A percentile compares a stretch with the other conserved stretches of the same genome.
These are phyloP conservation scores for Phaonia tiefii DNA, from an alignment of 2,888 invertebrate genomes.

Conservation along the genomic window DNA sequence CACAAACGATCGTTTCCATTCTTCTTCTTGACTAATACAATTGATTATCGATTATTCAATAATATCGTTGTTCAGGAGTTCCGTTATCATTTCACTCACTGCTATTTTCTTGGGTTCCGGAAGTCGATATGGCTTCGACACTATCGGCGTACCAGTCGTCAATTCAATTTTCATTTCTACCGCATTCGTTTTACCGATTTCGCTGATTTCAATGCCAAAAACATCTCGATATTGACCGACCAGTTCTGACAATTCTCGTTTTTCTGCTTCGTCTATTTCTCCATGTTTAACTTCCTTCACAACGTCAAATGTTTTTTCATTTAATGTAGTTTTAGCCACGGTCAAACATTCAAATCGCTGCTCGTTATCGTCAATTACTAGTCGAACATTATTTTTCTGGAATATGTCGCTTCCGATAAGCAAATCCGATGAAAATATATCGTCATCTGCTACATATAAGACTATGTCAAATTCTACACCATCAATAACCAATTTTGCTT, in stretches of 20 bases:
- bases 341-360: no score
- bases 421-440: no score
- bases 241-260: constrained; percentile 10
- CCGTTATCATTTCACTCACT: constrained; percentile 48
- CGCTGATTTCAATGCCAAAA: constrained; percentile 39
- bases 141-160: constrained; percentile 33
- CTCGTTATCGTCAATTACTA: not conserved
- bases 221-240: constrained; percentile 45
- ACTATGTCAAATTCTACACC: no score
- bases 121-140: constrained; percentile 53
- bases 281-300: no score
- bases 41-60: constrained; percentile 57
- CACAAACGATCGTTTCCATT: constrained; percentile 39
- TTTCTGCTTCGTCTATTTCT: not conserved
- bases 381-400: not conserved
- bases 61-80: constrained; percentile 59
- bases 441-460: no score
- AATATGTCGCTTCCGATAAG: constrained; percentile 54
- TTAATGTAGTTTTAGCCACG: no score
- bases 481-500: constrained; percentile 43
- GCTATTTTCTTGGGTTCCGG: constrained; percentile 54
- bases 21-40: constrained; percentile 63
- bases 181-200: constrained; percentile 26
- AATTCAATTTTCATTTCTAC: constrained; percentile 58
- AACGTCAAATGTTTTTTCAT: no score